A percentile compares a stretch with the other conserved stretches of the same genome.
These are phyloP conservation scores for Protodeltote pygarga DNA, from an alignment of 2,888 invertebrate genomes.

Conservation along the genomic window DNA sequence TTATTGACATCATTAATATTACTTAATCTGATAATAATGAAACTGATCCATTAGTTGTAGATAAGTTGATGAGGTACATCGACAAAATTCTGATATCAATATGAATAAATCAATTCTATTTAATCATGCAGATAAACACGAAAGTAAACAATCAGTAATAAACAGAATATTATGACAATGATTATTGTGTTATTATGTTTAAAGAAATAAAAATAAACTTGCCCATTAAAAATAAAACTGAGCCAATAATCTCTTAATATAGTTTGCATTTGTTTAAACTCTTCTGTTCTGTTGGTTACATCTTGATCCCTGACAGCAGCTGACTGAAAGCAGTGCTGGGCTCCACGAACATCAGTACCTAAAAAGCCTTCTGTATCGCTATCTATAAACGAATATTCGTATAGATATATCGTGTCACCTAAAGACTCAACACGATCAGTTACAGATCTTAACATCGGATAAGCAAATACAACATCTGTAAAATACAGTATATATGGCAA, in stretches of 20 bases:
- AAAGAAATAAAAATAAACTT: conserved; percentile 11
- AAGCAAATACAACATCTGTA: conserved; percentile 67
- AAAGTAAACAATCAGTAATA: too few species aligned
- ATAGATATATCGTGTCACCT: conserved; percentile 55
- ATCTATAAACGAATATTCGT: conserved; percentile 58
- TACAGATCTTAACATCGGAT: conserved; percentile 52
- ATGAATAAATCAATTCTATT: too few species aligned
- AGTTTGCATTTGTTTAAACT: conserved; percentile 35
- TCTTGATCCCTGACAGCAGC: conserved; percentile 30
- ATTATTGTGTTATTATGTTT: background rate
- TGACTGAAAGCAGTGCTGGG: conserved; percentile 54
- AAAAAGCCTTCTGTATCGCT: conserved; percentile 42
- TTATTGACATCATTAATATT: too few species aligned
- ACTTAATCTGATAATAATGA: too few species aligned
- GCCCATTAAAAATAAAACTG: conserved; percentile 54
- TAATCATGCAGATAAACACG: too few species aligned
- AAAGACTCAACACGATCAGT: conserved; percentile 46
- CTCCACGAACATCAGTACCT: conserved; percentile 51
- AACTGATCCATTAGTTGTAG: too few species aligned
- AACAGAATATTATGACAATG: background rate
- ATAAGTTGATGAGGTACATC: too few species aligned
- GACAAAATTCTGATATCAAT: too few species aligned
- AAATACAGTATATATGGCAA: conserved; percentile 50
- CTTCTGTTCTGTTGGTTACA: conserved; percentile 22
- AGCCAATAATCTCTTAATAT: conserved; percentile 38